A percentile compares a stretch with the other conserved stretches of the same genome.
Evolutionary conservation across 2,113 vertebrate species (phyloP).

Genomic region (Casuarius casuarius): DNA sequence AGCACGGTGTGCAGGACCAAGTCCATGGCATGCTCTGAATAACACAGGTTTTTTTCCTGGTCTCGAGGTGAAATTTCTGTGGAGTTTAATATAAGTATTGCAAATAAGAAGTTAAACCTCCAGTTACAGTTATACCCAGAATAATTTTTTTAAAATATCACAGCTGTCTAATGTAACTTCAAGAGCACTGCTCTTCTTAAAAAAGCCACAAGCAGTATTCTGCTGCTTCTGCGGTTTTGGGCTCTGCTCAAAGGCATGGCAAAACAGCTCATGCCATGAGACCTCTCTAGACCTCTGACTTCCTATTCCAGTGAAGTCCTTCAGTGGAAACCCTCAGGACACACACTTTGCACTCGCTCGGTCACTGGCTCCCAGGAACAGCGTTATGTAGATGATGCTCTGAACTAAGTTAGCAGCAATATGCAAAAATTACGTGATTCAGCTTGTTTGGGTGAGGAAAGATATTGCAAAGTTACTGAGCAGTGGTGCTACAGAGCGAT

Average conservation of each 20-base stretch:
- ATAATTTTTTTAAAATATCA: neutral
- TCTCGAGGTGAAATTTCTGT: neutral
- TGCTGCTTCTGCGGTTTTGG: neutral
- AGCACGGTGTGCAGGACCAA: neutral
- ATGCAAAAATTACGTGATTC: neutral
- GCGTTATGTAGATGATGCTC: neutral
- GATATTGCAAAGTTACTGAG: conserved; percentile 12
- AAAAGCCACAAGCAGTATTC: neutral
- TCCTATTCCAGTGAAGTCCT: conserved; percentile 9
- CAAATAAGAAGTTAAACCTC: neutral
- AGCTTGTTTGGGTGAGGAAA: conserved; percentile 2
- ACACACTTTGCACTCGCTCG: neutral
- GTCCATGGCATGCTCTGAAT: neutral
- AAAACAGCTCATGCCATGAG: neutral
- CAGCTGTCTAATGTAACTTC: neutral
- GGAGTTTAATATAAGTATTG: neutral
- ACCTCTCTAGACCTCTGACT: conserved; percentile 38
- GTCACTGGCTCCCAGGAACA: neutral
- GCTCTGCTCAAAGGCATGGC: conserved; percentile 12
- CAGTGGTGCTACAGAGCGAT: neutral
- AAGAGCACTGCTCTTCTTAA: neutral
- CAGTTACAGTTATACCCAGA: neutral
- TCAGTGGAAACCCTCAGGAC: conserved; percentile 17
- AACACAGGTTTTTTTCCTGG: neutral
- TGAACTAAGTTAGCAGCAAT: conserved; percentile 16